phyloP scores from a whole-genome alignment of 2,113 vertebrate species.

The Neodon shergylaensis region DNA sequence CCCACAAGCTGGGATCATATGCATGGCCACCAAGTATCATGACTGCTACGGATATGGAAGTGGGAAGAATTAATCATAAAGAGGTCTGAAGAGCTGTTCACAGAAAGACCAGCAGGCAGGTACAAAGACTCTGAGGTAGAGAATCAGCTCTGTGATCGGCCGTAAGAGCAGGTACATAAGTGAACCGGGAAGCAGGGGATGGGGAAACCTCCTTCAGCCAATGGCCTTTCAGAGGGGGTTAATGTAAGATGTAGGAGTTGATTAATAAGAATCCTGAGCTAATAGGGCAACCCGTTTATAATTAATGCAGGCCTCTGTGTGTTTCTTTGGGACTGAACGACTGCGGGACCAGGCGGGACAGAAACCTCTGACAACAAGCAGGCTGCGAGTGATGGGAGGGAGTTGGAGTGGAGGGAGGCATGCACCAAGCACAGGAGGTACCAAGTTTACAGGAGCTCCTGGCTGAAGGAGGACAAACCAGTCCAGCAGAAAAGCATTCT shows the following conservation, averaged over 20 bases:
- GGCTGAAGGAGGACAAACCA: neutral
- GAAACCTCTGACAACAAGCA: no score
- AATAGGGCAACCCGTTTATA: no score
- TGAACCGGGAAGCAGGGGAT: neutral
- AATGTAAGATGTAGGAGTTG: no score
- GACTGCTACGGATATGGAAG: neutral
- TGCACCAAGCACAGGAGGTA: neutral
- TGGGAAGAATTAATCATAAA: neutral
- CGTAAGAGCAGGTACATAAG: no score
- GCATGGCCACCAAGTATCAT: neutral
- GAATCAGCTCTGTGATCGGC: neutral
- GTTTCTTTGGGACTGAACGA: no score
- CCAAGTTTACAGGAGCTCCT: fast-evolving
- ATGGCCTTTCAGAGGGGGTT: no score
- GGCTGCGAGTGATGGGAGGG: no score
- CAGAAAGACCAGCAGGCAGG: neutral
- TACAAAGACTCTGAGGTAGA: neutral
- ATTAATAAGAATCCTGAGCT: no score
- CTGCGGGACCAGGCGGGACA: no score
- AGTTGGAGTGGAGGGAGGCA: neutral
- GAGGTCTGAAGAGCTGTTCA: neutral
- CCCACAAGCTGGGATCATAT: neutral
- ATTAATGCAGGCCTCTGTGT: no score
- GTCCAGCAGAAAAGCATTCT: neutral
- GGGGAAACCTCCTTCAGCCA: no score